A percentile compares a stretch with the other conserved stretches of the same genome.
Conservation (phyloP, 2,888 invertebrate genomes). For the Drosophila anomalata region DNA sequence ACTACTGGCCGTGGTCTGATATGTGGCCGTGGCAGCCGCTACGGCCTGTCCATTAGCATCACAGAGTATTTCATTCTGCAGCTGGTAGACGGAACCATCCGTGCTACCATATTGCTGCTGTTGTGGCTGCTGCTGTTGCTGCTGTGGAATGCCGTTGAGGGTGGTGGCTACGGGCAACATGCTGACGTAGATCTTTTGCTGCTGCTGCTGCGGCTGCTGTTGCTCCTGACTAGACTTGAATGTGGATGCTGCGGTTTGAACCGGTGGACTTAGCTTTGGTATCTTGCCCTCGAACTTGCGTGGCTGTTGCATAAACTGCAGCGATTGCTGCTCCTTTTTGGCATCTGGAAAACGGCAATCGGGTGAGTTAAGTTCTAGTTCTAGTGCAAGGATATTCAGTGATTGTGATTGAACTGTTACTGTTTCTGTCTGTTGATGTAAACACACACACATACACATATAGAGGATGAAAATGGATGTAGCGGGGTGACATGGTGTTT, state of each 20-base stretch:
- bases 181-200: constrained; percentile 65
- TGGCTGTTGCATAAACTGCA: constrained; percentile 81
- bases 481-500: neutral
- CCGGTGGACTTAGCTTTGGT: constrained; percentile 80
- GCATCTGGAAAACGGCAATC: constrained; percentile 69
- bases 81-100: constrained; percentile 80
- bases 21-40: constrained; percentile 68
- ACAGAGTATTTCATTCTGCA: constrained; percentile 81
- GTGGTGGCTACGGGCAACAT: constrained; percentile 81
- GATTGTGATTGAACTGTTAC: constrained; percentile 36
- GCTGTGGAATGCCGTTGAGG: constrained; percentile 79
- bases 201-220: constrained; percentile 44
- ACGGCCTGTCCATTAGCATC: constrained; percentile 75
- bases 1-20: constrained; percentile 63
- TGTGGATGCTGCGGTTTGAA: constrained; percentile 43
- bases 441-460: constrained; percentile 46
- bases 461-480: constrained; percentile 7
- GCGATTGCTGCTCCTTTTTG: constrained; percentile 75
- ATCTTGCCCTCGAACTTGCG: constrained; percentile 84
- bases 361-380: constrained; percentile 33
- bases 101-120: constrained; percentile 74
- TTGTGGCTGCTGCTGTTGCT: constrained; percentile 57
- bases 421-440: constrained; percentile 7
- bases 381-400: constrained; percentile 8
- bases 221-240: constrained; percentile 47